Evolutionary conservation across 2,113 vertebrate genomes (phyloP).

Genomic region (Microtus oregoni): DNA sequence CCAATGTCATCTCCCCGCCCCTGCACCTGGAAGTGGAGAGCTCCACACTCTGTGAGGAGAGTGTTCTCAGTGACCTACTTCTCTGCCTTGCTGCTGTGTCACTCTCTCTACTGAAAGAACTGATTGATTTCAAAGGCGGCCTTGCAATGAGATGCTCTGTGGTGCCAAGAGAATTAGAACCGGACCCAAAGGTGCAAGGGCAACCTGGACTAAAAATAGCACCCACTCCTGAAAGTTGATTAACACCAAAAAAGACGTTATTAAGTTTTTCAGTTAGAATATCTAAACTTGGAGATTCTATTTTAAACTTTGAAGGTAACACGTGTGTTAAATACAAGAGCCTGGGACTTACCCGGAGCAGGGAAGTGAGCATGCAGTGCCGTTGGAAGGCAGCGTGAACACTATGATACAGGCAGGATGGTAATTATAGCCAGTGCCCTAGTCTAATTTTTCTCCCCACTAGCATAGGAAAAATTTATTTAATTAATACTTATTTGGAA

Average conservation of each 20-base stretch:
- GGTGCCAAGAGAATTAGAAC: conserved; percentile 72
- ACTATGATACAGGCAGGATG: background rate
- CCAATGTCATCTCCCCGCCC: conserved; percentile 34
- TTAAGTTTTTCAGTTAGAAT: conserved; percentile 62
- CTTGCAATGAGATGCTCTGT: background rate
- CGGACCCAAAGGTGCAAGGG: conserved; percentile 63
- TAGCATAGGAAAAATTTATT: background rate
- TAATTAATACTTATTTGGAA: background rate
- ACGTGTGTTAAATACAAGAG: conserved; percentile 35
- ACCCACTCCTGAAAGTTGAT: conserved; percentile 60
- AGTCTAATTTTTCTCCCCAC: background rate
- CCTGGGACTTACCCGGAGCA: background rate
- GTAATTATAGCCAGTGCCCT: background rate
- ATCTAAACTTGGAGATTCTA: conserved; percentile 47
- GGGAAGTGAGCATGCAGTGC: background rate
- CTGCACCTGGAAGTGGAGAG: conserved; percentile 73
- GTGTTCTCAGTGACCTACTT: conserved; percentile 71
- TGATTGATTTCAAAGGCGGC: conserved; percentile 75
- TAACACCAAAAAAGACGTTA: conserved; percentile 53
- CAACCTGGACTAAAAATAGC: conserved; percentile 72
- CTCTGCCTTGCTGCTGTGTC: conserved; percentile 46
- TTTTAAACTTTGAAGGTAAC: conserved; percentile 65
- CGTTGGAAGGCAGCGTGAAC: background rate
- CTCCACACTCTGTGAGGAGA: conserved; percentile 56
- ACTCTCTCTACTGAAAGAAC: conserved; percentile 72